These are phyloP conservation scores for Stenopsyche tienmushanensis DNA, from an alignment of 1,140 invertebrate genomes.

Conservation along the genomic window DNA sequence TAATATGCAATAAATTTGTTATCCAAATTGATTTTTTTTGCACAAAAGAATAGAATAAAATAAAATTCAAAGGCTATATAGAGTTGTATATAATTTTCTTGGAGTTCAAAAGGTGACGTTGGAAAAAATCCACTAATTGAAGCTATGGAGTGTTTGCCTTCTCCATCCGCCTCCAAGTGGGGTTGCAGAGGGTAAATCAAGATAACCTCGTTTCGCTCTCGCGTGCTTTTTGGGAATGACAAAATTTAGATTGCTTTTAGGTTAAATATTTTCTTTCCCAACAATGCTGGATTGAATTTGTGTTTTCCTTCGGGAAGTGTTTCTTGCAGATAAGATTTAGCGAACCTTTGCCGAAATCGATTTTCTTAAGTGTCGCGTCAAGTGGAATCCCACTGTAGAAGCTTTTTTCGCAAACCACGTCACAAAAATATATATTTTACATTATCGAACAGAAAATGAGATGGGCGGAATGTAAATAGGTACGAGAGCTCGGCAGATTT, in stretches of 20 bases:
- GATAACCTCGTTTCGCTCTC: constrained; percentile 23
- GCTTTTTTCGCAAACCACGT: too few relatives aligned
- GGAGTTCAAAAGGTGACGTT: too few relatives aligned
- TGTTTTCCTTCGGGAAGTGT: constrained; percentile 38
- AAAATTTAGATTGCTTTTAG: constrained; percentile 51
- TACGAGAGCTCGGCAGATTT: too few relatives aligned
- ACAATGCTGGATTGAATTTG: constrained; percentile 50
- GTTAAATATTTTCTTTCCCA: constrained; percentile 51
- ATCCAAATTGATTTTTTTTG: too few relatives aligned
- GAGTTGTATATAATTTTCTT: too few relatives aligned
- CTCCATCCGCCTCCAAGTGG: background rate
- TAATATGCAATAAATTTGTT: too few relatives aligned
- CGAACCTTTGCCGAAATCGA: constrained; percentile 5
- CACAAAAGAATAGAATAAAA: background rate
- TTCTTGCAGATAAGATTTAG: constrained; percentile 17
- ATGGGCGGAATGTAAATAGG: too few relatives aligned
- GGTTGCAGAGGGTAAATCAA: constrained; percentile 32
- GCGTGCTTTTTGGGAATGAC: constrained; percentile 12
- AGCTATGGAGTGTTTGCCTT: constrained; percentile 15
- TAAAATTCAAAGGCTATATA: too few relatives aligned
- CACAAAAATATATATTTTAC: too few relatives aligned
- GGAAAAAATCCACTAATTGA: constrained; percentile 12
- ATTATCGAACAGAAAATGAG: too few relatives aligned
- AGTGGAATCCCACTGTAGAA: too few relatives aligned
- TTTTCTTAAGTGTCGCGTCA: background rate